Percentiles rank a stretch among this genome's conserved stretches.
phyloP scores from a whole-genome alignment of 2,113 vertebrate species.

The Syngnathus scovelli region DNA sequence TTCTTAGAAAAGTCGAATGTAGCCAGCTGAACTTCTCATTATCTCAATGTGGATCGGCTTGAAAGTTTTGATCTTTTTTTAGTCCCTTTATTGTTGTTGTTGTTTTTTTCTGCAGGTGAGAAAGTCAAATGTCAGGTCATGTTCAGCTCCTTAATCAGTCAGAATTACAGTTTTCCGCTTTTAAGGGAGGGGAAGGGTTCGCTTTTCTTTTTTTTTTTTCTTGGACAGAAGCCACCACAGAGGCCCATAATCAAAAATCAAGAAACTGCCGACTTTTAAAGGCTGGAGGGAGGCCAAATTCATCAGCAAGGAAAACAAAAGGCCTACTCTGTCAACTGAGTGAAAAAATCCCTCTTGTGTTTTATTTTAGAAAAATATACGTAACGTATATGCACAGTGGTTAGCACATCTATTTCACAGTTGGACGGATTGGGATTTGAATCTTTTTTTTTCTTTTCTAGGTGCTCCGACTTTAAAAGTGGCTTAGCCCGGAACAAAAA shows the following conservation, averaged over 20 bases:
- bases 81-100: not conserved
- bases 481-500: not conserved
- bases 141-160: constrained; percentile 34
- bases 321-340: not conserved
- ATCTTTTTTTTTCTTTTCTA: not conserved
- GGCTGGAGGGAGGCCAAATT: constrained; percentile 63
- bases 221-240: constrained; percentile 48
- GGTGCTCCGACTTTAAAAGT: not conserved
- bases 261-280: constrained; percentile 52
- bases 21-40: constrained; percentile 19
- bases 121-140: constrained; percentile 38
- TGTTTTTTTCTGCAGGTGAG: constrained; percentile 29
- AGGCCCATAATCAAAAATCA: constrained; percentile 44
- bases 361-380: constrained; percentile 3
- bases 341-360: constrained; percentile 38
- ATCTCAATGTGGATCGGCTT: constrained; percentile 29
- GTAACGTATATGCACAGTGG: not conserved
- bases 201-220: constrained; percentile 1
- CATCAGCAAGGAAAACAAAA: constrained; percentile 55
- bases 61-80: constrained; percentile 17
- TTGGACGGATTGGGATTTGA: not conserved
- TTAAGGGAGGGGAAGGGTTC: not conserved
- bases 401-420: not conserved
- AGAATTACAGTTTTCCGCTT: constrained; percentile 21
- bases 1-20: constrained; percentile 5